Base-by-base conservation (phyloP, 1,140 invertebrate species). In the Meloidogyne hapla region DNA sequence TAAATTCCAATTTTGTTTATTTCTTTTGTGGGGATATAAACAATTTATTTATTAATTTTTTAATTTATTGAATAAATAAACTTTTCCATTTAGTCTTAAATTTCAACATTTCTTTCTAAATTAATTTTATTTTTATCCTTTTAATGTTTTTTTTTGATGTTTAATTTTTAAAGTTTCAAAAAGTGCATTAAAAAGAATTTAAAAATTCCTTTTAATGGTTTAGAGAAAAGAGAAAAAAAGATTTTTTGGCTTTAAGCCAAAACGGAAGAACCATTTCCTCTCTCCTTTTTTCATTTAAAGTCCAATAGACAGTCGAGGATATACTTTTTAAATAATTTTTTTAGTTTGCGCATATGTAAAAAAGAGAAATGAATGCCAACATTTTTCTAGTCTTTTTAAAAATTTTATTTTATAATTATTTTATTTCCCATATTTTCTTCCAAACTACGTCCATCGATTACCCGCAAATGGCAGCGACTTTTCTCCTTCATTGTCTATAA, bases 71-170 rank as follows among this genome's bases (percentile, higher is more conserved):
- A 66, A 3, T 18, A 33, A 18, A 15, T 21, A 26, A 26, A 66
- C n/a, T 8, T 21, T 10, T 26, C 45, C 18, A 26, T 68, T 68
- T 21, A 26, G 45, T 68, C 45, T 25, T 8, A 33, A 18, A n/a
- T 68, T 26, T 68, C 45, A 25, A 10, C 10, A 66, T 26, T 68
- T 26, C 5, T 21, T 18, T 6, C 4, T 9, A 68, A 33, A 33
- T 40, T 33, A 67, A 5, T 68, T 68, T 33, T 42, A 68, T 68
- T 25, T 26, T 68, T 38, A 21, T 33, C 64, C 13, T 66, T 66
- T 10, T 40, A 23, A n/a, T 40, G 21, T 68, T n/a, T 6, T 42
- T 68, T 68, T n/a, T 68, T 64, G 10, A n/a, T 68, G 33, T 68
- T 64, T 26, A 26, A n/a, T 40, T 68, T 68, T 28, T 9, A 23